phyloP scores from a whole-genome alignment of 1,140 invertebrate genomes.

The Ceratina calcarata region DNA sequence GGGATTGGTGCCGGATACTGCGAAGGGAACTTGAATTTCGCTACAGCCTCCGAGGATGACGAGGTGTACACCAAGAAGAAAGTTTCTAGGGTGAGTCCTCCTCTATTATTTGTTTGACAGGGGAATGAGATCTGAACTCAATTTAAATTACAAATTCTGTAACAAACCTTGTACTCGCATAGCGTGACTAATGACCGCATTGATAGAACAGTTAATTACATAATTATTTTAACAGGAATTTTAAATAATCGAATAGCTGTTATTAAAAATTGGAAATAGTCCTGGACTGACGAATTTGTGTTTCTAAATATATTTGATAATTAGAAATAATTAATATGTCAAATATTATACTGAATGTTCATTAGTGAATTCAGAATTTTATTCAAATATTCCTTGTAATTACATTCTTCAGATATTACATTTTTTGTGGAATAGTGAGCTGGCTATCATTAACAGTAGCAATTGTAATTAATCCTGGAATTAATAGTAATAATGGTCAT shows the following conservation, averaged over 20 bases:
- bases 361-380: too few relatives aligned
- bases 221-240: background rate
- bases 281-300: too few relatives aligned
- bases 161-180: background rate
- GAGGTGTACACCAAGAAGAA: constrained; percentile 80
- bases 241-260: background rate
- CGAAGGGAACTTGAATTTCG: constrained; percentile 78
- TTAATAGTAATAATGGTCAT: too few relatives aligned
- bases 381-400: too few relatives aligned
- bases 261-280: background rate
- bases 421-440: too few relatives aligned
- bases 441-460: too few relatives aligned
- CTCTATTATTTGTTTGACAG: background rate
- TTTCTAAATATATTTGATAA: too few relatives aligned
- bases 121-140: too few relatives aligned
- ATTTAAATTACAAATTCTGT: background rate
- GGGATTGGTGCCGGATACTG: constrained; percentile 74
- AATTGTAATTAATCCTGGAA: too few relatives aligned
- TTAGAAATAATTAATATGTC: too few relatives aligned
- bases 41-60: constrained; percentile 79
- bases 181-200: background rate
- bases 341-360: too few relatives aligned
- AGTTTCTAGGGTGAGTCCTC: constrained; percentile 78
- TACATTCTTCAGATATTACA: too few relatives aligned
- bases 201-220: background rate